Evolutionary conservation across 2,113 vertebrate species (phyloP).

Genomic region (Melanotaenia duboulayi): DNA sequence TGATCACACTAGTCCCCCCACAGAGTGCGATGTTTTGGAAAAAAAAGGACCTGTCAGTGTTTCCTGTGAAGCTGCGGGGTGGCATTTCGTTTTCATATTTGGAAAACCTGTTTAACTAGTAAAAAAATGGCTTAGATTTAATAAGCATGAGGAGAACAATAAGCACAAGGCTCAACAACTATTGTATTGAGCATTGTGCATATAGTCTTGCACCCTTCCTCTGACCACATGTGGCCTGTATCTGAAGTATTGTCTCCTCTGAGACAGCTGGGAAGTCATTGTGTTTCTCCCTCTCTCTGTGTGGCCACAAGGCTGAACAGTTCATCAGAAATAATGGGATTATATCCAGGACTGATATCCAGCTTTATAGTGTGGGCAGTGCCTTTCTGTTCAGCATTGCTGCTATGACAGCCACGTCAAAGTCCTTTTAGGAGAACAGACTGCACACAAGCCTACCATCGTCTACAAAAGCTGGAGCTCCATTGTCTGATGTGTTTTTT

Average conservation of each 20-base stretch:
- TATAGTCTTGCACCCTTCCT: background rate
- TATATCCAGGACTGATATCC: slow-evolving; percentile 67
- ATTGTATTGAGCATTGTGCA: slow-evolving; percentile 5
- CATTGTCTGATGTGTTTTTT: slow-evolving; percentile 50
- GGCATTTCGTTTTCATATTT: slow-evolving; percentile 31
- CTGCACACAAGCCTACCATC: slow-evolving; percentile 46
- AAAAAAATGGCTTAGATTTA: slow-evolving; percentile 7
- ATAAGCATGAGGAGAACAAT: background rate
- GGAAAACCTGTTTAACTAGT: background rate
- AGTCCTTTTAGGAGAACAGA: slow-evolving; percentile 34
- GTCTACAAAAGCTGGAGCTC: slow-evolving; percentile 17
- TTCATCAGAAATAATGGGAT: slow-evolving; percentile 71
- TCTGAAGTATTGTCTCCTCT: slow-evolving; percentile 38
- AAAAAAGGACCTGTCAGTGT: slow-evolving; percentile 25
- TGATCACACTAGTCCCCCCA: slow-evolving; percentile 1
- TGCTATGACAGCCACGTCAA: slow-evolving; percentile 47
- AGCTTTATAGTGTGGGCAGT: slow-evolving; percentile 60
- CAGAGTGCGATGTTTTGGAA: slow-evolving; percentile 21
- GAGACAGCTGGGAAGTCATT: slow-evolving; percentile 38
- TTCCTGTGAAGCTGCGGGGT: slow-evolving; percentile 18
- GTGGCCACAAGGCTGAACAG: slow-evolving; percentile 46
- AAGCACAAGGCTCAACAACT: background rate
- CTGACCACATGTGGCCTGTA: slow-evolving; percentile 25
- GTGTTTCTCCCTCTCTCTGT: slow-evolving; percentile 28
- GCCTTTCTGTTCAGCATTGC: slow-evolving; percentile 31